Evolutionary conservation across 2,113 vertebrate species (phyloP).

Genomic region (Merops nubicus): DNA sequence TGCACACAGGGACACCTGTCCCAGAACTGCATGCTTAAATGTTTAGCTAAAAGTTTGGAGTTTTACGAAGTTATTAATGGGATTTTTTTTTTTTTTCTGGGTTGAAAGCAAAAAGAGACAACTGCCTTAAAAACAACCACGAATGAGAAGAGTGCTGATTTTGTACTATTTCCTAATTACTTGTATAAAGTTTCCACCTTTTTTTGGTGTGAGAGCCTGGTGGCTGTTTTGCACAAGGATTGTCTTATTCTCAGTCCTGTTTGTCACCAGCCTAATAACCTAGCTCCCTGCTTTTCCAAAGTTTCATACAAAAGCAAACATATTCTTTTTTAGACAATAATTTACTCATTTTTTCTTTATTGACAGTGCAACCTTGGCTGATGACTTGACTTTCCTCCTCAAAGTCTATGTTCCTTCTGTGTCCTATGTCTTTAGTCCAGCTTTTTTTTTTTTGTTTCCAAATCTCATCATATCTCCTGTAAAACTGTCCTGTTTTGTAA

Average conservation of each 20-base stretch:
- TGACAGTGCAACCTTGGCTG: background rate
- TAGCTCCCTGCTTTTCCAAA: background rate
- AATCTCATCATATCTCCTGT: background rate
- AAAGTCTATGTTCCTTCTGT: background rate
- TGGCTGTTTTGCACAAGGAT: background rate
- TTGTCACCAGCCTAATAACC: background rate
- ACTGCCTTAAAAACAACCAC: background rate
- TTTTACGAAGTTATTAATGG: background rate
- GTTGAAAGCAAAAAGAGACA: background rate
- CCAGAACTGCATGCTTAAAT: background rate
- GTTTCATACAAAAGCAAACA: background rate
- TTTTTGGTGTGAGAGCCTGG: background rate
- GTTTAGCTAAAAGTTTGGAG: background rate
- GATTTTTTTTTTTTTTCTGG: background rate
- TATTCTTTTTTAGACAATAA: background rate
- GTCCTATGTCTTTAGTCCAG: background rate
- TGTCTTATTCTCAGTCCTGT: background rate
- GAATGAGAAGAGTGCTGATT: background rate
- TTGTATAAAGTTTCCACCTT: background rate
- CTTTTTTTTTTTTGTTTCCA: background rate
- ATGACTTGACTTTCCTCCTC: background rate
- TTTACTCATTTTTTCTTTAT: background rate
- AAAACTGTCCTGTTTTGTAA: background rate
- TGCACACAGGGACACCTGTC: accelerated
- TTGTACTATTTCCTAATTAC: background rate